phyloP scores from a whole-genome alignment of 2,113 vertebrate genomes.

The Turnix velox region DNA sequence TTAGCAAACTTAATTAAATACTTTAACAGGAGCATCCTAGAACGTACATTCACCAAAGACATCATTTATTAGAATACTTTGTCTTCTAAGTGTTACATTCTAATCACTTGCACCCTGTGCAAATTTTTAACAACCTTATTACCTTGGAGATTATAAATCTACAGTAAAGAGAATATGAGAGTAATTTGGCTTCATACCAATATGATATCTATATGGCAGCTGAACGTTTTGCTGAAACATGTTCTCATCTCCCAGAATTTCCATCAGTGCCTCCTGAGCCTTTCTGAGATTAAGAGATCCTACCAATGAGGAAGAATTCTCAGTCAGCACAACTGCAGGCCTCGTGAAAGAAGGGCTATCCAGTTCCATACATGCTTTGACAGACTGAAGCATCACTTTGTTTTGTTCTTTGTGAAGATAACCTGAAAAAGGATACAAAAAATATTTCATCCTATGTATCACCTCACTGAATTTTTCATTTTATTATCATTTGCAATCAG shows the following conservation, averaged over 20 bases:
- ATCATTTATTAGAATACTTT: neutral
- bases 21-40: neutral
- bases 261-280: conserved; percentile 57
- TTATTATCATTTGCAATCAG: neutral
- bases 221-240: conserved; percentile 70
- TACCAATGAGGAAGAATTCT: neutral
- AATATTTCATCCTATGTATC: neutral
- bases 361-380: conserved; percentile 81
- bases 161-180: neutral
- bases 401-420: neutral
- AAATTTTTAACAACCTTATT: neutral
- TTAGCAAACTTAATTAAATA: neutral
- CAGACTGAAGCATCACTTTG: conserved; percentile 60
- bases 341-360: conserved; percentile 68
- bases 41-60: neutral
- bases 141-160: neutral
- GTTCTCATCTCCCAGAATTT: conserved; percentile 64
- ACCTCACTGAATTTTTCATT: neutral
- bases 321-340: neutral
- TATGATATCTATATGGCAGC: conserved; percentile 74
- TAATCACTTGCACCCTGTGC: neutral
- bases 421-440: conserved; percentile 31
- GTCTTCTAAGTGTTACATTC: neutral
- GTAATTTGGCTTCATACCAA: conserved; percentile 66
- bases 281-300: neutral